Evolutionary conservation across 2,888 invertebrate genomes (phyloP), one percentile per base, ranked within the genome.

Genomic region (Plagiodera versicolora): DNA sequence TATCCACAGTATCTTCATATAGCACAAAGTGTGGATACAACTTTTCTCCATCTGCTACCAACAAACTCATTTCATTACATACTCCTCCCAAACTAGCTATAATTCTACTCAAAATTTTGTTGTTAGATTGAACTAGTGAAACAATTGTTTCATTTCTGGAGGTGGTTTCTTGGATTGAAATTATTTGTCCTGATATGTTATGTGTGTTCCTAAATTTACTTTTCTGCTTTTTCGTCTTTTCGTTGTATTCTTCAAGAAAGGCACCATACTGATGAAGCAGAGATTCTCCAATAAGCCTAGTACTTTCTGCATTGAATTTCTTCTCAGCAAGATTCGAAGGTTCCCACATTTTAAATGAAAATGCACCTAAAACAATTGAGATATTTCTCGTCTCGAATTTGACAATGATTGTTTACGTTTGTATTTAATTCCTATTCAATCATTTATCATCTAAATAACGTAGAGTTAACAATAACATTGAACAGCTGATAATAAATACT

Each of bases 81-180:
- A 94, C 81, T 8, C 90, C 87, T 14, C 90, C 87, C 60, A 96
- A 85, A 0, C 92, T 91, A 45, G 90, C 87, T 8, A 96, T 81
- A 48, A 94, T 85, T 81, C 91, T 89, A 32, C 89, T 89, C 70
- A 95, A 84, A 51, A 89, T 81, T 74, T 89, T 90, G 75, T 94
- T 94, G 79, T 95, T 94, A 19, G 92, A 92, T 67, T 90, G 88
- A 10, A 92, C 87, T 62, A 95, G 78, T 67, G 90, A 86, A 30
- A 89, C 80, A 30, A 92, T 77, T 3, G 86, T 82, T 11, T 88
- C 82, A 66, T 86, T 84, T 79, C 94, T 92, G 67, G 50, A 48
- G 14, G 60, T 56, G 53, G 66, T 56, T 28, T 35, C 79, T 63
- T 71, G 61, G 16, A 73, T 60, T 39, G 67, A 61, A 60, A 74